Evolutionary conservation across 2,888 invertebrate species (phyloP).

Genomic region (Xanthostigma xanthostigma): DNA sequence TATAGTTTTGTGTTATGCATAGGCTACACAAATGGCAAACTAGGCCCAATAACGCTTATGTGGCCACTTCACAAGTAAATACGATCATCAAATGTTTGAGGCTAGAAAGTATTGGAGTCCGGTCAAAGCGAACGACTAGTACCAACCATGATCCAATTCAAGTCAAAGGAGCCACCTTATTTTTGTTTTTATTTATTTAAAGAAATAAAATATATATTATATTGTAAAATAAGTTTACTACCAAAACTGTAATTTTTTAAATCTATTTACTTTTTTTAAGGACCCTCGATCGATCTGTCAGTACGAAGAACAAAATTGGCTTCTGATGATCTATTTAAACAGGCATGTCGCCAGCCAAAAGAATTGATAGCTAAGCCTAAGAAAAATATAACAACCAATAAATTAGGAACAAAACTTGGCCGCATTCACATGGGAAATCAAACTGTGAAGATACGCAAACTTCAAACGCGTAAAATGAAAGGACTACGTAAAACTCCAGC

Average conservation of each 20-base stretch:
- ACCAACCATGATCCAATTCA: too few species aligned
- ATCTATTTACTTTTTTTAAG: slow-evolving; percentile 26
- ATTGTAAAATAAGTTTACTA: too few species aligned
- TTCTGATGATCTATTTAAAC: slow-evolving; percentile 75
- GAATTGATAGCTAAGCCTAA: slow-evolving; percentile 64
- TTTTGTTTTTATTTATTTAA: too few species aligned
- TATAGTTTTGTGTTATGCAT: too few species aligned
- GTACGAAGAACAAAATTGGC: slow-evolving; percentile 78
- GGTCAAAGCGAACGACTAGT: too few species aligned
- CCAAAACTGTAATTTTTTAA: background rate
- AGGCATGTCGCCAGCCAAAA: slow-evolving; percentile 65
- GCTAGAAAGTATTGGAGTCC: too few species aligned
- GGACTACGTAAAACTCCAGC: slow-evolving; percentile 62
- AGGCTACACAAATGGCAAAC: too few species aligned
- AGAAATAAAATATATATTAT: too few species aligned
- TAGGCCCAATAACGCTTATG: too few species aligned
- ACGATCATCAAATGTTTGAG: too few species aligned
- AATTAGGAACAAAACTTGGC: slow-evolving; percentile 78
- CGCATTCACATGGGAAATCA: slow-evolving; percentile 89
- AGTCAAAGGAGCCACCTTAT: too few species aligned
- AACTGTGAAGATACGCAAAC: slow-evolving; percentile 45
- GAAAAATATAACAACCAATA: slow-evolving; percentile 82
- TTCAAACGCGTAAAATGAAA: slow-evolving; percentile 87
- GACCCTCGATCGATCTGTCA: slow-evolving; percentile 79
- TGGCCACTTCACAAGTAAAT: too few species aligned